Evolutionary conservation across 2,797 vertebrate species (phyloP), one percentile per base, ranked within the genome.

Genomic region (Furcifer pardalis): DNA sequence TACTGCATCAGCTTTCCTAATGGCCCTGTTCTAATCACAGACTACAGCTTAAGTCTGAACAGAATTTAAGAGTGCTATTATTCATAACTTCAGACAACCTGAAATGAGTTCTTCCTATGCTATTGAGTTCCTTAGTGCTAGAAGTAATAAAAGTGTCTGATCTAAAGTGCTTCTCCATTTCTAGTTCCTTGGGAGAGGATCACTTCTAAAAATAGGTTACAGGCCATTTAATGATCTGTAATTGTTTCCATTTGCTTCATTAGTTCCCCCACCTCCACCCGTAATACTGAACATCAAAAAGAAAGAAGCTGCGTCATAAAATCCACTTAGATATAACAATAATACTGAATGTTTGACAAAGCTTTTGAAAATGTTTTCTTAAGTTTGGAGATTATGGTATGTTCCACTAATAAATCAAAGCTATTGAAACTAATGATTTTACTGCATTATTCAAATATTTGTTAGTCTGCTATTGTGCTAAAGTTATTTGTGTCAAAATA

Each of bases 401-500:
- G 62, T 21, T 15, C 35, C 40, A 44, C 21, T 32, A 44, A 44
- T 30, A 79, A 62, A 72, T 71, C 66, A 79, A 85, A 73, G 19
- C 0, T 0, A 42, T 78, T 10, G 79, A 42, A 79, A 74, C 7
- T 9, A 63, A 15, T 52, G 56, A 71, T 81, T 84, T 87, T 85
- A 81, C 6, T 1, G 9, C 72, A 5, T 77, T 86, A 63, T 81
- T 93, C n/a, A n/a, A n/a, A n/a, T n/a, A n/a, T n/a, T n/a, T n/a
- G n/a, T n/a, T n/a, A n/a, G n/a, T n/a, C 84, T 56, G 52, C 52
- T 56, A 17, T 56, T 56, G 13, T 56, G 15, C 6, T 82, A 42
- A 23, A 73, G 25, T 5, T 82, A 3, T 77, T 79, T 85, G 83
- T 17, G n/a, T n/a, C 85, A 87, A 89, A 92, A 62, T 87, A 83